Evolutionary conservation across 1,140 invertebrate genomes (phyloP), one percentile per base, ranked within the genome.

Genomic region (Lethrus apterus): DNA sequence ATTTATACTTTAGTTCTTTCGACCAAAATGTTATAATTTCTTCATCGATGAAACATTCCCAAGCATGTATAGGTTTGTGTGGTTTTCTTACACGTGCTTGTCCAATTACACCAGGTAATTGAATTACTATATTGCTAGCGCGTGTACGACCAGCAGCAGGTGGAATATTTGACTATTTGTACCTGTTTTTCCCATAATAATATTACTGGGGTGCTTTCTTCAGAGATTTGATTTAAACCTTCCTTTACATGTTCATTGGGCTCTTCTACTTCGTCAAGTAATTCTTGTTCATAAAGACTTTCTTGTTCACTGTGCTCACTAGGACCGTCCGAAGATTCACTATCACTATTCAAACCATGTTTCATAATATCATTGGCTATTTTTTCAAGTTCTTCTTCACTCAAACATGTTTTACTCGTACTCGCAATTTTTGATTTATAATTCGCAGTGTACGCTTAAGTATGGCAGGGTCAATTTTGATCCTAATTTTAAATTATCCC

Each of bases 161-260:
- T 17, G 42, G 17, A 17, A 15, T 17, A 13, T 44, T 44, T 7
- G 41, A 44, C 26, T 29, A 44, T 44, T 44, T 30, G 3, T 11
- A 29, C 2, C n/a, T 11, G 18, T 44, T 24, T 44, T 44, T 44
- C 11, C 41, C 44, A 33, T 33, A 45, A 34, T n/a, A 45, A 20
- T 4, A 9, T 19, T 18, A 17, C 4, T 35, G 33, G 4, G n/a
- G n/a, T n/a, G n/a, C n/a, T n/a, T n/a, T n/a, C n/a, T 19, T 17
- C 13, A 11, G 10, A 4, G n/a, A 4, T 7, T 4, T 35, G 13
- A 17, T 3, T 5, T 7, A 17, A 15, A 15, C 10, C 18, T 5
- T 35, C 33, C 14, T 35, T 14, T 3, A 13, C 33, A 15, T 10
- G 10, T 35, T 13, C 14, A 14, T 33, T 14, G 13, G 5, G 7